These are phyloP conservation scores for Amphiprion clarkii DNA, from an alignment of 2,797 vertebrate genomes.

Conservation along the genomic window DNA sequence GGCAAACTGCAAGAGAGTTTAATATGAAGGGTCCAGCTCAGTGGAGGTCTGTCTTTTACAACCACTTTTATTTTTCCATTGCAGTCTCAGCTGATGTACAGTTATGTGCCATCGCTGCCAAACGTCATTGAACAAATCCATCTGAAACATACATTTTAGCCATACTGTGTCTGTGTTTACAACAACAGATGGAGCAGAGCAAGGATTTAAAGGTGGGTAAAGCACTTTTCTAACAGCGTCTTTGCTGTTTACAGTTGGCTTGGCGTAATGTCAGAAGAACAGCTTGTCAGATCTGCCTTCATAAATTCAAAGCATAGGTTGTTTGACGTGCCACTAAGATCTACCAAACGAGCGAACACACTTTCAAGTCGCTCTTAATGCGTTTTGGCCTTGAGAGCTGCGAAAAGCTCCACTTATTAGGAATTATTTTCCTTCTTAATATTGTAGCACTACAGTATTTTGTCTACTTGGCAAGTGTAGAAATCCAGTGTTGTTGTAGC, in stretches of 20 bases:
- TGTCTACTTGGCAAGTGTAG: slow-evolving; percentile 48
- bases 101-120: slow-evolving; percentile 34
- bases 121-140: slow-evolving; percentile 13
- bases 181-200: slow-evolving; percentile 5
- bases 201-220: slow-evolving; percentile 8
- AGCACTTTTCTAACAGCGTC: background rate
- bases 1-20: background rate
- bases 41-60: slow-evolving; percentile 7
- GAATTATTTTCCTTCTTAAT: slow-evolving; percentile 40
- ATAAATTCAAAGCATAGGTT: slow-evolving; percentile 23
- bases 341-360: slow-evolving; percentile 19
- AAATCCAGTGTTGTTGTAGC: slow-evolving; percentile 64
- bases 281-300: slow-evolving; percentile 31
- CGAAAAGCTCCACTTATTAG: slow-evolving; percentile 21
- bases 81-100: slow-evolving; percentile 15
- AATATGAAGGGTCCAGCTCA: slow-evolving; percentile 5
- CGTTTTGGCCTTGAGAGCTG: slow-evolving; percentile 38
- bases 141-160: slow-evolving; percentile 21
- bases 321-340: slow-evolving; percentile 11
- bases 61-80: background rate
- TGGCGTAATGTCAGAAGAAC: background rate
- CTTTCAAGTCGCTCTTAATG: slow-evolving; percentile 40
- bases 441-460: slow-evolving; percentile 65
- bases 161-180: slow-evolving; percentile 54
- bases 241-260: slow-evolving; percentile 7